phyloP scores from a whole-genome alignment of 2,797 vertebrate genomes.

The Chelonia mydas region DNA sequence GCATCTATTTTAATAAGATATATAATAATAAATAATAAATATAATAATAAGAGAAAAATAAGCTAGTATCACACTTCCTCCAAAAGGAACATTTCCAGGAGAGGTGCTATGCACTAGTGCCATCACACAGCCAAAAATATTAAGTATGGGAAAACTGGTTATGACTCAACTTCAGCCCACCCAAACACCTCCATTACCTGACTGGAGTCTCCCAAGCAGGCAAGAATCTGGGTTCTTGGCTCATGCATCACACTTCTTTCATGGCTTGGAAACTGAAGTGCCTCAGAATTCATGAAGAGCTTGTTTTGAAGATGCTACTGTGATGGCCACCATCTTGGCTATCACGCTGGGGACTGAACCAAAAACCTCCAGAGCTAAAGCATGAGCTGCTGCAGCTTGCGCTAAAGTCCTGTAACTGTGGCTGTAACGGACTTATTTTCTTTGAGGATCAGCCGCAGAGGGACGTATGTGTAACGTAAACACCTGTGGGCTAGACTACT shows the following conservation, averaged over 20 bases:
- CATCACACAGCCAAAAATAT: not conserved
- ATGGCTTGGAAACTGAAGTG: not conserved
- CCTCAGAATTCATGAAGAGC: not conserved
- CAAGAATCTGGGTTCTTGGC: not conserved
- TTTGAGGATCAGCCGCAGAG: not conserved
- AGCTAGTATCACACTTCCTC: not conserved
- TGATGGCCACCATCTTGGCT: not conserved
- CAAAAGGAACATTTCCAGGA: not conserved
- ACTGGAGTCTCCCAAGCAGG: not conserved
- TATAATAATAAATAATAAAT: too few relatives aligned
- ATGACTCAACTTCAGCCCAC: not conserved
- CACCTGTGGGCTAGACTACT: not conserved
- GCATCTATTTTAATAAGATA: not conserved
- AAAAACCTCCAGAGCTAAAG: not conserved
- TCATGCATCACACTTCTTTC: not conserved
- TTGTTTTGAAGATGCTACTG: not conserved
- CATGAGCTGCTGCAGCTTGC: not conserved
- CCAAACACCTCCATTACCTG: not conserved
- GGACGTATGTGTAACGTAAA: not conserved
- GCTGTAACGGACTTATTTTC: not conserved
- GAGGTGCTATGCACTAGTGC: not conserved
- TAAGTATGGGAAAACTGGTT: not conserved
- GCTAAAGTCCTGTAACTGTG: accelerated
- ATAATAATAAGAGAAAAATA: not conserved
- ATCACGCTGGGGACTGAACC: not conserved